Percentiles rank a stretch among this genome's conserved stretches.
phyloP scores from a whole-genome alignment of 2,888 invertebrate genomes.

The Pantelozetes paolii region DNA sequence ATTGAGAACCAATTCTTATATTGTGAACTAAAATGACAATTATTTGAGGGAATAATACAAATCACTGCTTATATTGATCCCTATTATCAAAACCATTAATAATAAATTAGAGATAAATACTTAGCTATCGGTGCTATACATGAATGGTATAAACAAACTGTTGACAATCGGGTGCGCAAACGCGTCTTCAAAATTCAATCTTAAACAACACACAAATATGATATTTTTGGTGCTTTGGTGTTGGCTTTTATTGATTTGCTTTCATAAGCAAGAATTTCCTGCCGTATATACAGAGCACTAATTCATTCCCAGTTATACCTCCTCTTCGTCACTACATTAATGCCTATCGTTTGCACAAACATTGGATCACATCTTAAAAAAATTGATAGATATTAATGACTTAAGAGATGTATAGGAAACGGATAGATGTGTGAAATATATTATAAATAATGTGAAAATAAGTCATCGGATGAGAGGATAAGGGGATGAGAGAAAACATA shows the following conservation, averaged over 20 bases:
- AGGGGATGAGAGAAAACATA: background rate
- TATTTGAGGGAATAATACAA: too few relatives aligned
- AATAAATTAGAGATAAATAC: slow-evolving; percentile 11
- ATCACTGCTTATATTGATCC: background rate
- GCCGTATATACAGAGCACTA: background rate
- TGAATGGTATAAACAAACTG: slow-evolving; percentile 25
- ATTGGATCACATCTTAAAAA: background rate
- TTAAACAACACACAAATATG: slow-evolving; percentile 16
- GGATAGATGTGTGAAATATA: background rate
- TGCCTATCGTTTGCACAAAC: background rate
- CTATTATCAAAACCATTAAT: slow-evolving; percentile 24
- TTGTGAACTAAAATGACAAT: too few relatives aligned
- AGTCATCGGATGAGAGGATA: background rate
- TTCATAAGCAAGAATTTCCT: background rate
- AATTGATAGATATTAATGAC: slow-evolving; percentile 9
- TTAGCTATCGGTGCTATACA: slow-evolving; percentile 14
- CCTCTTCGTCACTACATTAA: background rate
- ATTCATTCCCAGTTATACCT: too few relatives aligned
- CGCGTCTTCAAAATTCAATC: slow-evolving; percentile 19
- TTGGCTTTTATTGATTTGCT: slow-evolving; percentile 26
- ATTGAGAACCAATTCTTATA: too few relatives aligned
- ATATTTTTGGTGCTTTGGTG: background rate
- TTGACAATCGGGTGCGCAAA: slow-evolving; percentile 33
- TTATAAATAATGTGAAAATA: slow-evolving; percentile 23
- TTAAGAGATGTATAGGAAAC: slow-evolving; percentile 15